phyloP scores from a whole-genome alignment of 1,140 invertebrate genomes.

The Bombus superbus region DNA sequence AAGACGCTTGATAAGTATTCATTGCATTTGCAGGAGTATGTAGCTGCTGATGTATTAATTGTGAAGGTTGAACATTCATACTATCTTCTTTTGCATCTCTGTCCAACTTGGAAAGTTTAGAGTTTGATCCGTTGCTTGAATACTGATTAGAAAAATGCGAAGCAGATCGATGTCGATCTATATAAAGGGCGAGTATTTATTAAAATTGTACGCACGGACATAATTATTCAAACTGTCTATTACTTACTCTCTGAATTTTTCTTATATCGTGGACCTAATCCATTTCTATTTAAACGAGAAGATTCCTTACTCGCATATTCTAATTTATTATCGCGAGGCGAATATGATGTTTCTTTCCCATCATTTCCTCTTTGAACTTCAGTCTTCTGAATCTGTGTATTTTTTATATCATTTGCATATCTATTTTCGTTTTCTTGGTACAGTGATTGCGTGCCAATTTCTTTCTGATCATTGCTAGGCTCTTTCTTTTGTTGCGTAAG shows the following conservation, averaged over 20 bases:
- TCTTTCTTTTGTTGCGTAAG: conserved; percentile 16
- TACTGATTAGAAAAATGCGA: conserved; percentile 36
- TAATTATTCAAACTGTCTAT: conserved; percentile 20
- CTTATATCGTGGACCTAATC: conserved; percentile 66
- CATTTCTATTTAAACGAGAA: conserved; percentile 52
- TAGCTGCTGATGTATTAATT: conserved; percentile 5
- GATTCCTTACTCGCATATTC: conserved; percentile 45
- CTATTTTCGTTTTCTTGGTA: not conserved
- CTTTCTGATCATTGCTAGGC: conserved; percentile 8
- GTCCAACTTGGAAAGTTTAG: conserved; percentile 4
- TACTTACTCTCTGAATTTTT: conserved; percentile 64
- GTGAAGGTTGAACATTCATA: conserved; percentile 1
- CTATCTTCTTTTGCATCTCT: conserved; percentile 25
- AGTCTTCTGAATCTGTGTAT: conserved; percentile 16
- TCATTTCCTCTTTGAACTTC: not conserved
- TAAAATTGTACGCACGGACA: not conserved
- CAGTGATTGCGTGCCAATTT: not conserved
- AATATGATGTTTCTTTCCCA: conserved; percentile 23
- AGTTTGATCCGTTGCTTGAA: not conserved
- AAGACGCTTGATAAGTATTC: conserved; percentile 47
- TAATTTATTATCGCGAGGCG: conserved; percentile 29
- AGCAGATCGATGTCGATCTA: conserved; percentile 47
- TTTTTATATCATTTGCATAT: conserved; percentile 15
- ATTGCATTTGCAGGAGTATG: not conserved
- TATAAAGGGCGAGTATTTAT: not conserved